A percentile compares a stretch with the other conserved stretches of the same genome.
Conservation (phyloP, 1,140 invertebrate species). For the Nylanderia fulva region DNA sequence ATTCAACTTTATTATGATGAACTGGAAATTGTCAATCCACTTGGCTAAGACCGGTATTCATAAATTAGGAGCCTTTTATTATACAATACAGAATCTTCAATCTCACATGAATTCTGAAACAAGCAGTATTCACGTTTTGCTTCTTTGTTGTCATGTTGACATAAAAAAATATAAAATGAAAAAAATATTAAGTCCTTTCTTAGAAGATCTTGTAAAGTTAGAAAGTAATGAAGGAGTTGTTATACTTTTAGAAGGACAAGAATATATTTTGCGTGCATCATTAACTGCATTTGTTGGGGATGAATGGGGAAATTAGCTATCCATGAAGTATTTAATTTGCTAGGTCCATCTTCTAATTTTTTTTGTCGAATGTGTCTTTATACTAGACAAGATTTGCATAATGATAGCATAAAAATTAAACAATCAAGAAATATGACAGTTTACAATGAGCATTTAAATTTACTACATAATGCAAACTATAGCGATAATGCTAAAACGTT, state of each 20-base stretch:
- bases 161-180: slow-evolving; percentile 1
- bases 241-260: background rate
- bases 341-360: slow-evolving; percentile 7
- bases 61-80: slow-evolving; percentile 35
- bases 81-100: slow-evolving; percentile 37
- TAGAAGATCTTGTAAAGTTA: background rate
- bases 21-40: slow-evolving; percentile 22
- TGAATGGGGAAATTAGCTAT: slow-evolving; percentile 15
- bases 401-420: background rate
- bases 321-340: slow-evolving; percentile 14
- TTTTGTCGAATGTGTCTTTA: slow-evolving; percentile 39
- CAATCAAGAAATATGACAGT: background rate
- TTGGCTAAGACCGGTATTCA: background rate
- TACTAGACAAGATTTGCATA: slow-evolving; percentile 15
- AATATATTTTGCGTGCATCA: slow-evolving; percentile 29
- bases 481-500: slow-evolving; percentile 8
- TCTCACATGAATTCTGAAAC: slow-evolving; percentile 9
- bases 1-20: slow-evolving; percentile 31
- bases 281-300: slow-evolving; percentile 1
- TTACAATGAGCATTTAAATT: slow-evolving; percentile 12
- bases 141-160: slow-evolving; percentile 20
- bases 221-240: background rate
- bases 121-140: slow-evolving; percentile 19
- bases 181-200: slow-evolving; percentile 2
- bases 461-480: too few relatives aligned